Base-by-base conservation (phyloP, 2,888 invertebrate species). In the Euplexia lucipara region DNA sequence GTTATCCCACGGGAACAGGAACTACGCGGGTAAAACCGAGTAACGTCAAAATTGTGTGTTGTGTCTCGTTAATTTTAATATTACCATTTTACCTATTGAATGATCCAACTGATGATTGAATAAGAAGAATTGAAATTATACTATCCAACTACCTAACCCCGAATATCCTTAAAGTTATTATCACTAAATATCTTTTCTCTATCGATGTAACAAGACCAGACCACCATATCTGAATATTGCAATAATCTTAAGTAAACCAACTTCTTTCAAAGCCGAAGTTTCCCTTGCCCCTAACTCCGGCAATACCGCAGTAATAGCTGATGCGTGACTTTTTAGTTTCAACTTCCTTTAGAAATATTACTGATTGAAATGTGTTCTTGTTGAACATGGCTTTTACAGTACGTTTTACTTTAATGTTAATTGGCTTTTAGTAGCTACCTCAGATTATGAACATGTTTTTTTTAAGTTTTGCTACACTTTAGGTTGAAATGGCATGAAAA, bases 201-300 rank as follows among this genome's bases (percentile, higher is more conserved):
- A 59, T 51, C 16, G 7, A 77, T 61, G 63, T 74, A 42, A 52
- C 16, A 63, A 58, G 44, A 37, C 22, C 49, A 58, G 44, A 37
- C 22, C 49, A 52, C 14, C 47, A 16, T 62, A 51, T 75, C 58
- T 66, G 73, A 75, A 78, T 78, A 75, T 75, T 61, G 75, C 78
- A 75, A 79, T 75, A 70, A 58, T 75, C 73, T 62, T 73, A 73
- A 81, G 72, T 73, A 75, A 67, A 56, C n/a, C 45, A 10, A 35
- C 58, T 47, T 52, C 45, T 65, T 56, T 45, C 47, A 14, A 54
- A 45, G 47, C 59, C 35, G 44, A 78, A 75, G 58, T 78, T 80
- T 63, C 32, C 37, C 51, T 48, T 75, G 39, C n/a, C 18, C 26
- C n/a, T 5, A 75, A 71, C 56, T 75, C 45, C 59, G 10, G 26